These are phyloP conservation scores for Gryllus longicercus DNA, from an alignment of 2,888 invertebrate species.

Conservation along the genomic window DNA sequence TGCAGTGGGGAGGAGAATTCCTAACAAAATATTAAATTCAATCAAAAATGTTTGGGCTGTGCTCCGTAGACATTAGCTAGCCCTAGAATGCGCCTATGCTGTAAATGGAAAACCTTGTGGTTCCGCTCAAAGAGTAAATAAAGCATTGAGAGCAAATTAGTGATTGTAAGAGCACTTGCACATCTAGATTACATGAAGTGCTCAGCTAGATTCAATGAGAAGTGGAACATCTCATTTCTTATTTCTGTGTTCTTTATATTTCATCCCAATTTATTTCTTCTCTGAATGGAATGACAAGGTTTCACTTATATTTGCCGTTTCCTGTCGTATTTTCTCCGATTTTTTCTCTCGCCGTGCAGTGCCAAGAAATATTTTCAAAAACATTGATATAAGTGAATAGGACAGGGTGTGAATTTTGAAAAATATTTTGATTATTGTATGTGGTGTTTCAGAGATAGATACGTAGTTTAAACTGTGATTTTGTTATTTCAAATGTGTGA, in stretches of 20 bases:
- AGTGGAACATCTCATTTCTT: too few relatives aligned
- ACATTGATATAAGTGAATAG: not conserved
- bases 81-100: not conserved
- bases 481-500: not conserved
- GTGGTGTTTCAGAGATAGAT: slow-evolving; percentile 17
- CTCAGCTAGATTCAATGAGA: too few relatives aligned
- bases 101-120: not conserved
- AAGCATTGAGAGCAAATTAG: too few relatives aligned
- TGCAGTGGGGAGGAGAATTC: not conserved
- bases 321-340: not conserved
- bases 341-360: slow-evolving; percentile 5
- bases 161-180: too few relatives aligned
- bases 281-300: not conserved
- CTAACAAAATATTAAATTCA: not conserved
- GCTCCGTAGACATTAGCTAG: slow-evolving; percentile 1
- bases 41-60: not conserved
- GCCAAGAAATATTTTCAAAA: slow-evolving; percentile 17
- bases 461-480: not conserved
- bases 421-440: slow-evolving; percentile 4
- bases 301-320: not conserved
- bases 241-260: too few relatives aligned
- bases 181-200: too few relatives aligned
- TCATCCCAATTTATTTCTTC: too few relatives aligned
- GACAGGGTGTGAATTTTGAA: slow-evolving; percentile 17
- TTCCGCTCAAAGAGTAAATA: not conserved